Base-by-base conservation (phyloP, 30 jellyfish, hydroid and myxozoan genomes). In the Morbakka virulenta region DNA sequence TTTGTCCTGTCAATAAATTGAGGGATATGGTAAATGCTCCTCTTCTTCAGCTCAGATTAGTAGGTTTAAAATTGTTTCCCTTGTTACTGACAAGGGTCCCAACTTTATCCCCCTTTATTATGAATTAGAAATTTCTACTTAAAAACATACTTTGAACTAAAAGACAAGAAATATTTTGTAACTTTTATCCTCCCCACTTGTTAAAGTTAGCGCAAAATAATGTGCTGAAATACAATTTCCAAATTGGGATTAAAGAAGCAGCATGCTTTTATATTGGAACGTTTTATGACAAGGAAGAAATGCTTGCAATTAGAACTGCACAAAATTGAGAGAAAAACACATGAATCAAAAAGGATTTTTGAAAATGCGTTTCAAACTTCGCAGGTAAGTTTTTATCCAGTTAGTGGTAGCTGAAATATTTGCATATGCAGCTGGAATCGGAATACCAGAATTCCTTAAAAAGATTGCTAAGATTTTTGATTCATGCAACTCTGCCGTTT, bases 21-120 rank as follows among this genome's bases (percentile, higher is more conserved):
- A 67, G 66, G 35, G 91, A 66, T 4, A 32, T 66, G 17, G 17
- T 80, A 26, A 65, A 41, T 1, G 84, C 32, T 4, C 33, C 34
- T 20, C 26, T 80, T 12, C 2, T 52, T 35, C 76, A 80, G 17
- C 34, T 80, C 52, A 69, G 57, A 70, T 30, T 51, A 21, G 9
- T 65, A 57, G 91, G 91, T 30, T 31, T 80, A 28, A 80, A 67
- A 62, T 67, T 33, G 62, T 68, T 66, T 76, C 51, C 3, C 28
- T 34, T 26, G 91, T 80, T 33, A 80, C 83, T 67, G 77, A 30
- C 81, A 74, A 62, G 30, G 81, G 81, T 1, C 49, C 88, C 9
- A 33, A 77, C 2, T 62, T 77, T 36, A 11, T 35, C 13, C 36
- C 36, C 1, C 51, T 80, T 80, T 47, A 4, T 12, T 52, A 66